Evolutionary conservation across 2,888 invertebrate genomes (phyloP).

Genomic region (Rotaria magnacalcarata): DNA sequence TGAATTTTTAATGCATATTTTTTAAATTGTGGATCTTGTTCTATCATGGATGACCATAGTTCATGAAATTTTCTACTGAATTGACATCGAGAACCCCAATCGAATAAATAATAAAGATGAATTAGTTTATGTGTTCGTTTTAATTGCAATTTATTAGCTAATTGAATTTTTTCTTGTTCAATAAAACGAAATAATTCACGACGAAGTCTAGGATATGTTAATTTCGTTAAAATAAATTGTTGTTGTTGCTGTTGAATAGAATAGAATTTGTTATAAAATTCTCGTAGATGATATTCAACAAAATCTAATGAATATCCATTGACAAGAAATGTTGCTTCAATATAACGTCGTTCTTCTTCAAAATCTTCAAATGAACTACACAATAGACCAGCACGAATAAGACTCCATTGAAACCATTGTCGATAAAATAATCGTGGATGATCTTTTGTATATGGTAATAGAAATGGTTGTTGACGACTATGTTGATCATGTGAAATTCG

Average conservation of each 20-base stretch:
- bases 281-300: background rate
- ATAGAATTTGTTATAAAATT: background rate
- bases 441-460: background rate
- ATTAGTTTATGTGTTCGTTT: no score
- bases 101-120: background rate
- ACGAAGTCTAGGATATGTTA: background rate
- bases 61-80: background rate
- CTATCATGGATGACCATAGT: background rate
- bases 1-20: background rate
- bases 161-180: background rate
- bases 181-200: background rate
- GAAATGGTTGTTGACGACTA: background rate
- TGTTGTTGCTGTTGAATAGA: background rate
- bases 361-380: background rate
- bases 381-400: background rate
- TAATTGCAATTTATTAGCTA: background rate
- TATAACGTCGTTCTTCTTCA: background rate
- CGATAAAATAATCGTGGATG: background rate
- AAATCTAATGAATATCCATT: slow-evolving; percentile 14
- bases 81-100: background rate
- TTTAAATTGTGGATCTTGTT: background rate
- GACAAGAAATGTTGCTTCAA: background rate
- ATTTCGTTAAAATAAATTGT: no score
- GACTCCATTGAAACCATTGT: background rate
- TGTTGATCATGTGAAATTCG: background rate